These are phyloP conservation scores for Cyprinodon tularosa DNA, from an alignment of 2,113 vertebrate species.

Conservation along the genomic window DNA sequence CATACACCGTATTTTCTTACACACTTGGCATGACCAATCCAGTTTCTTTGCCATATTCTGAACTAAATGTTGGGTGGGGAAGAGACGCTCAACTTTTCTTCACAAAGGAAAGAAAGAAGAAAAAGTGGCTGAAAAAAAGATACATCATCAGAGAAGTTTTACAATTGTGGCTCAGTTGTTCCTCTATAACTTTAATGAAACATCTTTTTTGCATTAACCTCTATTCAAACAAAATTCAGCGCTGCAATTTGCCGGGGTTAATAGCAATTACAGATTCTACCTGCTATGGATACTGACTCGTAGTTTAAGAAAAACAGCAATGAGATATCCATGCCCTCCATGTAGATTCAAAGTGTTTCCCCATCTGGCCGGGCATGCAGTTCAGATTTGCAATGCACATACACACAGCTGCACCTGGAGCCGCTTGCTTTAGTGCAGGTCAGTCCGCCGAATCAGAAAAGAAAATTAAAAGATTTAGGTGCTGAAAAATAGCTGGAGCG, in stretches of 20 bases:
- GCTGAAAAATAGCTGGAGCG: too few species aligned
- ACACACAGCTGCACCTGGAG: not conserved
- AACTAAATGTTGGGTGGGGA: slow-evolving; percentile 33
- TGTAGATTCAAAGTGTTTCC: slow-evolving; percentile 45
- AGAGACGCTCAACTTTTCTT: slow-evolving; percentile 44
- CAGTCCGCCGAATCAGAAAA: not conserved
- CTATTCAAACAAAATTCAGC: slow-evolving; percentile 16
- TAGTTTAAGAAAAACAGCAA: slow-evolving; percentile 50
- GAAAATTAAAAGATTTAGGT: not conserved
- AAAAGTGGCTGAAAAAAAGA: slow-evolving; percentile 15
- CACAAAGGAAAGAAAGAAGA: not conserved
- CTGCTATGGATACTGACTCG: slow-evolving; percentile 58
- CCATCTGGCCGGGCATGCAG: slow-evolving; percentile 33
- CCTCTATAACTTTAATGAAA: slow-evolving; percentile 13
- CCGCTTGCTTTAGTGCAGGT: slow-evolving; percentile 5
- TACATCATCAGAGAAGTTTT: not conserved
- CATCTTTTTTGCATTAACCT: slow-evolving; percentile 10
- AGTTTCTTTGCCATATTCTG: slow-evolving; percentile 51
- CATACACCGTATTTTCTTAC: slow-evolving; percentile 70
- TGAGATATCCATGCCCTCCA: slow-evolving; percentile 63
- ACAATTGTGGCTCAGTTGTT: slow-evolving; percentile 6
- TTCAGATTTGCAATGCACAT: slow-evolving; percentile 32
- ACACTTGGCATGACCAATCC: slow-evolving; percentile 62
- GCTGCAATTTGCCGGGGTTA: slow-evolving; percentile 35
- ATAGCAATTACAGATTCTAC: slow-evolving; percentile 40